phyloP scores from a whole-genome alignment of 1,140 invertebrate genomes.

The Pseudomyrmex pallidus region DNA sequence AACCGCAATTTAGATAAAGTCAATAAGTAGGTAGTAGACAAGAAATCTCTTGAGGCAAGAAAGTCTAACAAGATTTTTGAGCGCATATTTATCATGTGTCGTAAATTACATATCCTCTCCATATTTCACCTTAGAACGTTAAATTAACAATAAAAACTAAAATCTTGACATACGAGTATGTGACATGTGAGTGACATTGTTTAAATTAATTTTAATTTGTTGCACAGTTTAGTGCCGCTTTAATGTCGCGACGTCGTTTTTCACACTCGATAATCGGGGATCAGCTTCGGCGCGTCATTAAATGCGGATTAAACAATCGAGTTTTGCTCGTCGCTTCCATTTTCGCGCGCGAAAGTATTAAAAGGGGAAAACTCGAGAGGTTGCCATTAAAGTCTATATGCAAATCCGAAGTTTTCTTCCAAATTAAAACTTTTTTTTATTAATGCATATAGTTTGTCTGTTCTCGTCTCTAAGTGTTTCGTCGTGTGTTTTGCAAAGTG shows the following conservation, averaged over 20 bases:
- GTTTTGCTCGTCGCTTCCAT: constrained; percentile 13
- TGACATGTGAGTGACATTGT: neutral
- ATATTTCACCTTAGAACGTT: no score
- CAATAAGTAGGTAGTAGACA: neutral
- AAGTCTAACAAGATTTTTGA: no score
- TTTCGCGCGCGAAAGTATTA: neutral
- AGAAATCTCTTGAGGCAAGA: no score
- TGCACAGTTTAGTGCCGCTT: neutral
- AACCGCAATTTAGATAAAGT: constrained; percentile 9
- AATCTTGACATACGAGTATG: neutral
- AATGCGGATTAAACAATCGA: constrained; percentile 64
- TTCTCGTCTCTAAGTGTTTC: no score
- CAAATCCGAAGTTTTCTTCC: neutral
- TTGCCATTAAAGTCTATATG: neutral
- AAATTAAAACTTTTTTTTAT: neutral
- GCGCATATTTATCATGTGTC: no score
- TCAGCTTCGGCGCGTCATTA: constrained; percentile 53
- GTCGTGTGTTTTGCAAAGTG: neutral
- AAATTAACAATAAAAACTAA: no score
- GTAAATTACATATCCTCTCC: no score
- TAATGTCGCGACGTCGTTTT: constrained; percentile 26
- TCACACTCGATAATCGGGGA: constrained; percentile 23
- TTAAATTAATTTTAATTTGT: constrained; percentile 29
- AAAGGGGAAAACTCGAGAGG: neutral
- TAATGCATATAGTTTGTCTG: no score